Evolutionary conservation across 1,140 invertebrate genomes (phyloP), one percentile per base, ranked within the genome.

Genomic region (Bombus confusus): DNA sequence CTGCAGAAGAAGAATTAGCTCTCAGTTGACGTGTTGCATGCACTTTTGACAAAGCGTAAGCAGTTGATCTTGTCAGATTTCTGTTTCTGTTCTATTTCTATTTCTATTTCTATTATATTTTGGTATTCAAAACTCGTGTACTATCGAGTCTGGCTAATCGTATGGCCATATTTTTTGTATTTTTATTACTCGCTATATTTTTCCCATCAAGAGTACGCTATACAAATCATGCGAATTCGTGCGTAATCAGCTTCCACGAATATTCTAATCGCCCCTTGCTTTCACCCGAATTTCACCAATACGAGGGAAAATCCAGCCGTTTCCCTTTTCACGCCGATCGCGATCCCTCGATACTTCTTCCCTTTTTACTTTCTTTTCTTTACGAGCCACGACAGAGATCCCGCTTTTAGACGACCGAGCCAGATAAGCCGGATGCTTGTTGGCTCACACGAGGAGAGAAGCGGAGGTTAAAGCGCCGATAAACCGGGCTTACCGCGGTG

Each of bases 391-490:
- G 84, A 64, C 47, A 39, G 52, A 52, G 52, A 59, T 39, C 74
- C 31, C 64, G 41, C 68, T 62, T 64, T 59, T 64, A 72, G 57
- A 75, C 47, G 18, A 15, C 22, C 22, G 39, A 52, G 74, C 41
- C 86, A 74, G 76, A 84, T 85, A 87, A 80, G 75, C 72, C 37
- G 64, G 31, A 41, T 73, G 74, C 59, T 80, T 68, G 69, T 59
- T 41, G 73, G 74, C 18, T 22, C 41, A 39, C 72, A 47, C 82
- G 62, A 73, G 78, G 10, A 34, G 37, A 41, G 86, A 68, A 77
- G 47, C 37, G 37, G 59, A 75, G 83, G 83, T 81, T 64, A 59
- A 88, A 83, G 66, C 69, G 80, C 78, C 79, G 84, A 89, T 89
- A 89, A 89, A 86, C 76, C 68, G n/a, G 31, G 66, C 73, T 77